Base-by-base conservation (phyloP, 2,888 invertebrate species). In the Clistopyga incitator region DNA sequence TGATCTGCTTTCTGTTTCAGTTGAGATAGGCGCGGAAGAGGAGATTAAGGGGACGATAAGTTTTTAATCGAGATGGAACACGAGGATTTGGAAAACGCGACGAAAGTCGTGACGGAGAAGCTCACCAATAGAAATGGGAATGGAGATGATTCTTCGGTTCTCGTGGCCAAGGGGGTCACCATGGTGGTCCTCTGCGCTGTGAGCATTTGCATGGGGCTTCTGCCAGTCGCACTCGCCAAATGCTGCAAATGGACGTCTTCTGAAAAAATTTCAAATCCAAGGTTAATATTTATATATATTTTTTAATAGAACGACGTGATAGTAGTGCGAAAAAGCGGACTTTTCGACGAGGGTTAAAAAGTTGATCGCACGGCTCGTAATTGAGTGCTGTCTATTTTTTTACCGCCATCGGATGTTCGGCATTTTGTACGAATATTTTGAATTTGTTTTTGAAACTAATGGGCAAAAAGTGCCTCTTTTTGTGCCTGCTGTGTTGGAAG, bases 181-280 rank as follows among this genome's bases (percentile, higher is more conserved):
- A 97, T 98, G 96, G 94, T 95, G 56, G 96, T 97, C 34, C 94
- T 98, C 18, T 97, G 97, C 90, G 92, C 94, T 78, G 96, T 97
- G 23, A 97, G 98, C 56, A 95, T 97, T 90, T 90, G 96, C 20
- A 95, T 97, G 88, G 98, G 98, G 61, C 93, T 96, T 8, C 90
- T 96, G 34, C 98, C 98, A 0, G 94, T 97, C 86, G 93, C 96
- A 88, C 92, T 98, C 80, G 95, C 96, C 52, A 95, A 94, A 88
- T 95, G 94, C 92, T 95, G 96, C 87, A 94, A 95, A 47, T 96
- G 96, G 96, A 91, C 95, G 72, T 90, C 94, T 15, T 29, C 82
- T 1, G 87, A 86, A 8, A 87, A 88, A 56, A 83, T 86, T 6
- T 77, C 82, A 20, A 91, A 89, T 85, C 90, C 91, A 15, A 92